These are phyloP conservation scores for Teleogryllus occipitalis DNA, from an alignment of 1,140 invertebrate species.

Conservation along the genomic window DNA sequence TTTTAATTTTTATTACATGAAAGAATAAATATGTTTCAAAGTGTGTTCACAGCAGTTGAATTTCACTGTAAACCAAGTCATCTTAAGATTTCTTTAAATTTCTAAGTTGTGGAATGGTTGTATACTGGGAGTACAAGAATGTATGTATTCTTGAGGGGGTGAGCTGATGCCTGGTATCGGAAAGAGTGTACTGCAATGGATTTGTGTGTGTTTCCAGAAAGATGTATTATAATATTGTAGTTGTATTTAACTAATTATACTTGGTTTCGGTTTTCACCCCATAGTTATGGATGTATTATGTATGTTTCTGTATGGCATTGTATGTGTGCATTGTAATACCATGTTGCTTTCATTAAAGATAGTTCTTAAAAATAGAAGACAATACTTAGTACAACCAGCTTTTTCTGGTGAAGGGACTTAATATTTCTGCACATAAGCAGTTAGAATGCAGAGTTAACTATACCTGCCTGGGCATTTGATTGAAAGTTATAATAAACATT, in stretches of 20 bases:
- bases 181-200: background rate
- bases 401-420: background rate
- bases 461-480: background rate
- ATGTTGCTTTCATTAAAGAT: constrained; percentile 5
- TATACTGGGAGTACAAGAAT: background rate
- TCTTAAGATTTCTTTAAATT: background rate
- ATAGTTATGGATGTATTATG: background rate
- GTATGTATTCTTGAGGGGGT: background rate
- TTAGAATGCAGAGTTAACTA: too few species aligned
- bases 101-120: background rate
- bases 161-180: background rate
- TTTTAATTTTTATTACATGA: background rate
- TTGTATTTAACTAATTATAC: background rate
- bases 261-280: background rate
- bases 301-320: background rate
- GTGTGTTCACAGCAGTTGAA: background rate
- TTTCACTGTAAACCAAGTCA: background rate
- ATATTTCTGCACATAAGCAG: background rate
- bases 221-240: background rate
- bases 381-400: background rate
- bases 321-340: constrained; percentile 4
- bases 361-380: background rate
- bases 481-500: background rate
- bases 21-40: background rate
- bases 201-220: background rate